Evolutionary conservation across 1,140 invertebrate genomes (phyloP).

Genomic region (Papilio xuthus): DNA sequence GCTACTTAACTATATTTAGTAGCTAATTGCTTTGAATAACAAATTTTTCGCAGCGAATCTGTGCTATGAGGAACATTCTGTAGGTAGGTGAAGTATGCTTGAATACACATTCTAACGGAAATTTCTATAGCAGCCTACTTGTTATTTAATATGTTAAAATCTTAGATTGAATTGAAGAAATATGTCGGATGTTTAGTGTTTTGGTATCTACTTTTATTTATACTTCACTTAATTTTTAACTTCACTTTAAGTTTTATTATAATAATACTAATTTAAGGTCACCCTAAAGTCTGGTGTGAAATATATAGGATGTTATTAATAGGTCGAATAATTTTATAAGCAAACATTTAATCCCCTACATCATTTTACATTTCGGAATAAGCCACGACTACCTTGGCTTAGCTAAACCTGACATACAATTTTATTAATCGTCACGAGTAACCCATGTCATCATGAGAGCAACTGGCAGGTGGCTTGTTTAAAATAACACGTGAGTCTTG

Average conservation of each 20-base stretch:
- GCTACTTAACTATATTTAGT: not conserved
- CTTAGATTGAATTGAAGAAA: too few species aligned
- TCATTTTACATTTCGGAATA: not conserved
- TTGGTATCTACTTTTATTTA: too few species aligned
- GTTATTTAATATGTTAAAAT: too few species aligned
- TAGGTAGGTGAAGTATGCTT: not conserved
- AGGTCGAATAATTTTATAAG: not conserved
- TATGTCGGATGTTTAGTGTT: too few species aligned
- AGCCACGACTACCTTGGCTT: not conserved
- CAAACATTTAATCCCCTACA: not conserved
- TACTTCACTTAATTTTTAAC: too few species aligned
- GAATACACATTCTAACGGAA: not conserved
- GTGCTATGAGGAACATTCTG: not conserved
- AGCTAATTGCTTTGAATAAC: not conserved
- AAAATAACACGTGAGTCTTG: slow-evolving; percentile 9
- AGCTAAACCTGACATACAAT: slow-evolving; percentile 6
- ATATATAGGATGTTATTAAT: not conserved
- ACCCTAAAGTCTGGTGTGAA: not conserved
- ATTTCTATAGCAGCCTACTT: not conserved
- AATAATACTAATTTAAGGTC: too few species aligned
- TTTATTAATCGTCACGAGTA: slow-evolving; percentile 17
- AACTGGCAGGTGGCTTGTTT: slow-evolving; percentile 17
- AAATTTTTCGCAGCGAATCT: not conserved
- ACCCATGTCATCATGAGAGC: slow-evolving; percentile 27
- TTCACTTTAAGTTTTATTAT: too few species aligned